Evolutionary conservation across 2,113 vertebrate genomes (phyloP), one percentile per base, ranked within the genome.

Genomic region (Phalacrocorax aristotelis): DNA sequence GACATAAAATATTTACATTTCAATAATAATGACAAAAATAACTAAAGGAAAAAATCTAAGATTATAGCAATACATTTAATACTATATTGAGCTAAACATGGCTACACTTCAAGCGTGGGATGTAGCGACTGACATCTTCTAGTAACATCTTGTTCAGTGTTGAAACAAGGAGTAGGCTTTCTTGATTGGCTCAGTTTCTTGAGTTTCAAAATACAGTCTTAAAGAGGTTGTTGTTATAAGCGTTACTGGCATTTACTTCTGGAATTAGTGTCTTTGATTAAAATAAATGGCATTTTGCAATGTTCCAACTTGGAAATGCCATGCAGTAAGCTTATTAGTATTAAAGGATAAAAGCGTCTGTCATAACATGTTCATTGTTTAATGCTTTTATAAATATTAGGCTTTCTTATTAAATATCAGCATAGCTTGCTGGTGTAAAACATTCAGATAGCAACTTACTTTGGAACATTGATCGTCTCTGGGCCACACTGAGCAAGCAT

Each of bases 301-400:
- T 49, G 27, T 76, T 85, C 30, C 22, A 30, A 25, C 27, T 57
- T 93, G n/a, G 72, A 89, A 93, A 66, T 71, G n/a, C 69, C 61
- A 81, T 64, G 44, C 51, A 93, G 18, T 77, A 92, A 83, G 72
- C 76, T 90, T 89, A 55, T 66, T 92, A 86, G 48, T 68, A 38
- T 86, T 93, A 79, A 89, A 89, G 61, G 82, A 83, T 83, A 72
- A 64, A 88, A 91, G 36, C 27, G 48, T 91, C 46, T 87, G 57
- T 75, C 17, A n/a, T 82, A 82, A 75, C 68, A 44, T 36, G 34
- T 25, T 69, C 57, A 52, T 44, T 72, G 42, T 69, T 91, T 75
- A 95, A 82, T 91, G 65, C 74, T 91, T 87, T 57, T 78, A 23
- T 78, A 92, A 95, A 84, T 92, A 70, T 21, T 92, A 76, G 44